Evolutionary conservation across 2,797 vertebrate genomes (phyloP).

Genomic region (Hemitrygon akajei): DNA sequence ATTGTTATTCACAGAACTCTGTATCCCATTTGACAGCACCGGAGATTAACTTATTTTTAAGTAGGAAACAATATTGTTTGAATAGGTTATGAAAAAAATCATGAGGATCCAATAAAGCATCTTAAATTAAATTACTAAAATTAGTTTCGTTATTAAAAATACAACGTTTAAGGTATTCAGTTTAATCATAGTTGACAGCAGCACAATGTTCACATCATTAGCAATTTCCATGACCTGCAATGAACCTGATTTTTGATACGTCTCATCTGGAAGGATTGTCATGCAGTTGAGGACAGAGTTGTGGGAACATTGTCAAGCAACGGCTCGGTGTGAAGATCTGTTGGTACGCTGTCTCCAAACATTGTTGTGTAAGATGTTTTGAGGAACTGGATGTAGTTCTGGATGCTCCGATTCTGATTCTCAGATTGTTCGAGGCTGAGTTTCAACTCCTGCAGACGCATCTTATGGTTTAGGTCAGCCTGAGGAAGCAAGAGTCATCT

Average conservation of each 20-base stretch:
- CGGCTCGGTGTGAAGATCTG: constrained; percentile 39
- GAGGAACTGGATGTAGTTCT: constrained; percentile 78
- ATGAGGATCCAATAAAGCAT: background rate
- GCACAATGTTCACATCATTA: background rate
- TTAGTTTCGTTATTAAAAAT: background rate
- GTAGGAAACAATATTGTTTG: background rate
- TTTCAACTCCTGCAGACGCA: constrained; percentile 73
- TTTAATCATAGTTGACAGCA: background rate
- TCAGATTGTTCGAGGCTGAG: constrained; percentile 75
- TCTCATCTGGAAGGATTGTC: background rate
- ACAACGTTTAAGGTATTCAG: background rate
- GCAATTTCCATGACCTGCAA: background rate
- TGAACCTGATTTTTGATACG: background rate
- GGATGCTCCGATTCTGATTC: constrained; percentile 73
- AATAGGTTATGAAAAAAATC: background rate
- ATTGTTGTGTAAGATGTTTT: constrained; percentile 73
- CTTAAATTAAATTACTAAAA: background rate
- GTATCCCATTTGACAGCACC: background rate
- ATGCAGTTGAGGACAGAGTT: background rate
- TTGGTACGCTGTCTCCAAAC: constrained; percentile 62
- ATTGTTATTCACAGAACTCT: no score
- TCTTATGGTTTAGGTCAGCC: constrained; percentile 66
- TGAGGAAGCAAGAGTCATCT: constrained; percentile 46
- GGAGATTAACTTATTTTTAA: background rate
- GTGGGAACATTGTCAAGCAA: background rate